Evolutionary conservation across 1,140 invertebrate genomes (phyloP).

Genomic region (Pollicipes pollicipes): DNA sequence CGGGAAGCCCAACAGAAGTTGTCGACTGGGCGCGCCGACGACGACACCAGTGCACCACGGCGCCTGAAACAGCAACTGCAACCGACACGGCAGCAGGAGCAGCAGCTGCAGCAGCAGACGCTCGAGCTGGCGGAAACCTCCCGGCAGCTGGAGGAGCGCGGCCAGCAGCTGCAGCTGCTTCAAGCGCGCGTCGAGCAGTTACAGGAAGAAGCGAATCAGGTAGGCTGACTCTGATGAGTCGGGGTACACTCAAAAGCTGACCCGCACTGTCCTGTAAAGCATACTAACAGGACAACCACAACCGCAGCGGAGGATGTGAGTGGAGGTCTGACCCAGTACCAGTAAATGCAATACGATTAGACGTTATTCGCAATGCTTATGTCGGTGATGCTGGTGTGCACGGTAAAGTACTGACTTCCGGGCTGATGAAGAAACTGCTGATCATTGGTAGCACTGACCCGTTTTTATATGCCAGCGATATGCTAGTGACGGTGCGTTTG

Average conservation of each 20-base stretch:
- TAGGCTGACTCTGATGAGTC: not conserved
- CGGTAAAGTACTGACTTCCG: no score
- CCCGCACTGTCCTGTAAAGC: no score
- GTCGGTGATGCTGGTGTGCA: no score
- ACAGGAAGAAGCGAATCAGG: not conserved
- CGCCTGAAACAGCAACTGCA: conserved; percentile 19
- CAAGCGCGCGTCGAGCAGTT: not conserved
- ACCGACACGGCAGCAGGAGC: conserved; percentile 16
- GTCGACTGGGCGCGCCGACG: conserved; percentile 33
- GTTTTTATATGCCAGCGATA: no score
- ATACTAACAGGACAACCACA: no score
- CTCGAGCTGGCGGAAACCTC: conserved; percentile 42
- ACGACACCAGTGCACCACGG: not conserved
- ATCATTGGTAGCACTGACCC: no score
- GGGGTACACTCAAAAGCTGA: no score
- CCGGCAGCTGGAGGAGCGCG: conserved; percentile 24
- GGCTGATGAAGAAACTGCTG: no score
- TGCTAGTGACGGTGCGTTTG: no score
- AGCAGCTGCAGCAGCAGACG: conserved; percentile 27
- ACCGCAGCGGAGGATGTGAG: no score
- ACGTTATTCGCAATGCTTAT: no score
- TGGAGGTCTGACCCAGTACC: not conserved
- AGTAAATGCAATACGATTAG: no score
- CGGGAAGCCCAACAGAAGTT: conserved; percentile 60
- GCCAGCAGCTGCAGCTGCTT: not conserved